Evolutionary conservation across 2,888 invertebrate species (phyloP).

Genomic region (Thymelicus sylvestris): DNA sequence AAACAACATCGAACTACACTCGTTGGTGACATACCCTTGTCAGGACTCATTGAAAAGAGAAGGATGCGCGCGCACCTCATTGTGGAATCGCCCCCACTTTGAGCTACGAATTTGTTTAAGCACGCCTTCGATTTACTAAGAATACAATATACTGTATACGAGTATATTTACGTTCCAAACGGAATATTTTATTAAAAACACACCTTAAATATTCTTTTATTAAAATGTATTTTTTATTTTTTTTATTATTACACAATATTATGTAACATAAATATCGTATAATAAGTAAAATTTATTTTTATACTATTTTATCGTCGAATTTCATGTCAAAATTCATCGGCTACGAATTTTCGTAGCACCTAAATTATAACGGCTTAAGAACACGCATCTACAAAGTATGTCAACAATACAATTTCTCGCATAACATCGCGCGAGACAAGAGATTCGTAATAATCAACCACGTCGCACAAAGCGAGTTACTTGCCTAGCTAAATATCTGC

Average conservation of each 20-base stretch:
- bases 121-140: constrained; percentile 11
- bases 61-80: constrained; percentile 36
- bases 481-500: constrained; percentile 74
- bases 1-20: constrained; percentile 33
- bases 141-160: neutral
- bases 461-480: constrained; percentile 77
- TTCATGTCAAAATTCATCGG: constrained; percentile 2
- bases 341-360: constrained; percentile 39
- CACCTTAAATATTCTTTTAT: neutral
- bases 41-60: constrained; percentile 38
- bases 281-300: neutral
- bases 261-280: neutral
- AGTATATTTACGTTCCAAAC: neutral
- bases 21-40: constrained; percentile 38
- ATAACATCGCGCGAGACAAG: constrained; percentile 60
- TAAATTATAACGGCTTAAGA: constrained; percentile 33
- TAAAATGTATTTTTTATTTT: neutral
- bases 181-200: too few relatives aligned
- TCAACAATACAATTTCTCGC: constrained; percentile 48
- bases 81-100: constrained; percentile 34
- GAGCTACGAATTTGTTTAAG: constrained; percentile 24
- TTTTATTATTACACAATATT: neutral
- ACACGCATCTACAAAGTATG: constrained; percentile 41
- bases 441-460: constrained; percentile 80
- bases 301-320: neutral